Conservation (phyloP, 2,113 vertebrate species). For the Microcebus murinus region DNA sequence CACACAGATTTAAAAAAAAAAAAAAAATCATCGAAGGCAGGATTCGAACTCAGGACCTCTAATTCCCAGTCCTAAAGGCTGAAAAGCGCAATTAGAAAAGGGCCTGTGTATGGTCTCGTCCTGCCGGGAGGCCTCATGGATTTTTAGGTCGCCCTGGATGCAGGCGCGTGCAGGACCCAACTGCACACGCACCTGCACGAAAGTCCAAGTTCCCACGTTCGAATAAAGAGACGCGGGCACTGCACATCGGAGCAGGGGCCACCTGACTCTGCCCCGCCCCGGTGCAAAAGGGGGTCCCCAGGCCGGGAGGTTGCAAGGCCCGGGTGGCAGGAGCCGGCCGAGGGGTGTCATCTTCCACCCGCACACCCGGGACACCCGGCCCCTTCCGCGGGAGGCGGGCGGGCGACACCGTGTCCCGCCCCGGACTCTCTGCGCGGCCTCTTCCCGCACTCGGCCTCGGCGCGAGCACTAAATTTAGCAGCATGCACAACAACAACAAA, state of each 20-base stretch:
- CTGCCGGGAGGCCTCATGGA: neutral
- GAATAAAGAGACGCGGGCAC: neutral
- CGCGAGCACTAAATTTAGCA: constrained; percentile 48
- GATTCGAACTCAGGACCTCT: constrained; percentile 12
- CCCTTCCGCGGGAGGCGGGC: neutral
- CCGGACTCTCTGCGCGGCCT: constrained; percentile 12
- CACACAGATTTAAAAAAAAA: neutral
- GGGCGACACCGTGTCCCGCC: neutral
- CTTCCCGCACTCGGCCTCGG: neutral
- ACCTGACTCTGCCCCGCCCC: fast-evolving
- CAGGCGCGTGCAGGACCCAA: neutral
- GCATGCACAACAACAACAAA: constrained; percentile 65
- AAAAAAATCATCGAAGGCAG: neutral
- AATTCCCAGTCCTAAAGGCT: neutral
- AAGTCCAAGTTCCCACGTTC: neutral
- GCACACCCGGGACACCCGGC: too few relatives aligned
- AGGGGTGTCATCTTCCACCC: neutral
- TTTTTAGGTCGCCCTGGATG: constrained; percentile 46
- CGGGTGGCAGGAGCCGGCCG: neutral
- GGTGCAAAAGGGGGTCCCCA: neutral
- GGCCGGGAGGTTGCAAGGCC: neutral
- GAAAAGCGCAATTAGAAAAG: neutral
- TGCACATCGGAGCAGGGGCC: neutral
- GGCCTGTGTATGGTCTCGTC: neutral
- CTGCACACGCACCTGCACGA: neutral